Evolutionary conservation across 2,797 vertebrate genomes (phyloP), one percentile per base, ranked within the genome.

Genomic region (Percopsis omiscomaycus): DNA sequence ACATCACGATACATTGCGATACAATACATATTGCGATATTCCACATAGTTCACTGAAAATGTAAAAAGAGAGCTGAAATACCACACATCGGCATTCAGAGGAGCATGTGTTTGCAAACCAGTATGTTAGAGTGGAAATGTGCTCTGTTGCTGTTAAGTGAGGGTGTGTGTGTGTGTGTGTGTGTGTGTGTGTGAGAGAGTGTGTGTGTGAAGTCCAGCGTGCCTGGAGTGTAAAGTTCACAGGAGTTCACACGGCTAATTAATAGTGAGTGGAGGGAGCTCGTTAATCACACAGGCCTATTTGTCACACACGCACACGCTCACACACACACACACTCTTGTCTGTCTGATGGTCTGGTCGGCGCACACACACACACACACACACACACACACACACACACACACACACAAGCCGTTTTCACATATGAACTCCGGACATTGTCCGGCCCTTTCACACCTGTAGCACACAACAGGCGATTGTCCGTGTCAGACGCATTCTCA

Each of bases 161-260:
- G 13, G 30, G 54, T 77, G 69, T 74, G 71, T 70, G 46, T 62
- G 46, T 63, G 52, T 69, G 57, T 71, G 57, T 45, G 22, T 69
- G 50, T 75, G 76, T 81, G 79, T 54, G 55, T 64, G 59, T 88
- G 79, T 75, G 79, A 79, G 82, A 81, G 71, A 71, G 63, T 69
- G 80, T 73, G 80, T 73, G 83, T 91, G 80, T 89, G 89, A 86
- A 69, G 74, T 68, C 65, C 68, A 67, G 77, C 76, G 83, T 55
- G 72, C 74, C 78, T 59, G 58, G 71, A 81, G 77, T 87, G 79
- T 80, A 81, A 89, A 91, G 91, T 92, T 92, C 91, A 92, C 80
- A 73, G 65, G 78, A 91, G 91, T 92, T 91, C 91, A 92, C 85
- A 81, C 55, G 84, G 86, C 90, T 91, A 91, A 92, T 92, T 92